A percentile compares a stretch with the other conserved stretches of the same genome.
phyloP scores from a whole-genome alignment of 1,140 invertebrate species.

The Formica exsecta region DNA sequence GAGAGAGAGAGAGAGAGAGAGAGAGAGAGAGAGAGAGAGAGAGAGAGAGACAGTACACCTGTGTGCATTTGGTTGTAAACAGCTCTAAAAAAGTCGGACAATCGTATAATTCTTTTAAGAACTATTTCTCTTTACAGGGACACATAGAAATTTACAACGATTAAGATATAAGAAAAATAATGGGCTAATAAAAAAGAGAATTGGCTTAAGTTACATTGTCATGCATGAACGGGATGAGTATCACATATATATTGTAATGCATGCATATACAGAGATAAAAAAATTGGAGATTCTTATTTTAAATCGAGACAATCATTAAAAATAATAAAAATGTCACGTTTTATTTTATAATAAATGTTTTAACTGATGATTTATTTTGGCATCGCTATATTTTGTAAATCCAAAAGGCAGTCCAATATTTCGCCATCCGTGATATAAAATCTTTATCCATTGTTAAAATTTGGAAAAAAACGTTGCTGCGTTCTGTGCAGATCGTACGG shows the following conservation, averaged over 20 bases:
- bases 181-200: slow-evolving; percentile 17
- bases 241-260: not conserved
- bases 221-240: too few species aligned
- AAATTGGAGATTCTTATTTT: not conserved
- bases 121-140: slow-evolving; percentile 2
- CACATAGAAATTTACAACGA: not conserved
- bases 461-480: not conserved
- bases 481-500: not conserved
- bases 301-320: not conserved
- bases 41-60: not conserved
- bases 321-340: not conserved
- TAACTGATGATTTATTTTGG: not conserved
- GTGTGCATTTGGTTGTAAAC: slow-evolving; percentile 31
- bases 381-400: not conserved
- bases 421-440: not conserved
- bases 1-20: too few species aligned
- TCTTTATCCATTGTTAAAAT: not conserved
- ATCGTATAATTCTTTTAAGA: slow-evolving; percentile 13
- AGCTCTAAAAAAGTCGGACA: not conserved
- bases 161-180: slow-evolving; percentile 46
- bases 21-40: too few species aligned
- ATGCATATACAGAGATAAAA: not conserved
- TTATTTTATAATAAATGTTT: not conserved
- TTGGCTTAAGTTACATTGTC: slow-evolving; percentile 17
- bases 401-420: not conserved